Conservation (phyloP, 2,888 invertebrate genomes). For the Morpho achilles region DNA sequence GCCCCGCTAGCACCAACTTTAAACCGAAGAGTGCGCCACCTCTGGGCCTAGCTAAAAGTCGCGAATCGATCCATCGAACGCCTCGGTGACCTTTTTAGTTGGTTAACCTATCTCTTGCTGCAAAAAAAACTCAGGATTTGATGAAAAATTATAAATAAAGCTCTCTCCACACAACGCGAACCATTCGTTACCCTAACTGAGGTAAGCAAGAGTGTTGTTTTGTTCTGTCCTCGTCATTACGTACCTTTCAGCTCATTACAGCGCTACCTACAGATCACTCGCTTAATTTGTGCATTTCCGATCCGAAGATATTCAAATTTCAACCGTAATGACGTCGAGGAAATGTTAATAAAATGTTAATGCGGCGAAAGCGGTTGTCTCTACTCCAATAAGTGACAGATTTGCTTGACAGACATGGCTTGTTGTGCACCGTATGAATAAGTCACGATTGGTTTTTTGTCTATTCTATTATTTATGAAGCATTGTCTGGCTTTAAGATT, state of each 20-base stretch:
- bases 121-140: no score
- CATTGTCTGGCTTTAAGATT: constrained; percentile 23
- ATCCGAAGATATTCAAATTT: constrained; percentile 77
- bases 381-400: constrained; percentile 73
- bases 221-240: constrained; percentile 73
- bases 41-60: no score
- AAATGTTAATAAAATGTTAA: constrained; percentile 79
- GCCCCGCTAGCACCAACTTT: no score
- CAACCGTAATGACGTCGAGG: constrained; percentile 73
- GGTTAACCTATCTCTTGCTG: no score
- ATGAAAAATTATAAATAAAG: constrained; percentile 31
- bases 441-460: constrained; percentile 75
- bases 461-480: constrained; percentile 40
- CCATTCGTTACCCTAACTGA: constrained; percentile 60
- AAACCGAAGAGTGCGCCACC: no score
- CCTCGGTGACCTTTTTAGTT: no score
- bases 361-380: constrained; percentile 67
- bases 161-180: constrained; percentile 39
- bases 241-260: constrained; percentile 74
- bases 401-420: constrained; percentile 73
- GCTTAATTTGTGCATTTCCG: constrained; percentile 79
- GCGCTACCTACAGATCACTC: constrained; percentile 73
- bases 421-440: constrained; percentile 70
- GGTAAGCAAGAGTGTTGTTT: constrained; percentile 72
- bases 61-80: no score